Conservation (phyloP, 2,888 invertebrate species). For the Hartigia nigra region DNA sequence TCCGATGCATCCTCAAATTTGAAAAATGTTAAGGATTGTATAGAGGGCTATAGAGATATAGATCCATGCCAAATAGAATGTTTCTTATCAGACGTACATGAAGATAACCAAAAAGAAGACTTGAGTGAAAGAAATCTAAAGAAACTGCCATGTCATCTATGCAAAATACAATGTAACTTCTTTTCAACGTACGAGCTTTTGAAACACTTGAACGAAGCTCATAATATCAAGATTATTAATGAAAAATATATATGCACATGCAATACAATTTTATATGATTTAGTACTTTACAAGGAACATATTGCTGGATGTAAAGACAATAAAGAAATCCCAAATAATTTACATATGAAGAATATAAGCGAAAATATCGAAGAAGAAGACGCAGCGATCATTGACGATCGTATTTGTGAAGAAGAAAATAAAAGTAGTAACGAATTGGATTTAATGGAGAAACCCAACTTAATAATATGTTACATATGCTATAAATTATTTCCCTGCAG, state of each 20-base stretch:
- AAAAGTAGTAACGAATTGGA: background rate
- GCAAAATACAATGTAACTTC: slow-evolving; percentile 7
- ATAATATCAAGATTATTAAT: slow-evolving; percentile 15
- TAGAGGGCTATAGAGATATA: slow-evolving; percentile 13
- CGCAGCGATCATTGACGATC: background rate
- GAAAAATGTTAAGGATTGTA: background rate
- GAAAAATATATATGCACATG: slow-evolving; percentile 11
- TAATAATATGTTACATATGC: slow-evolving; percentile 17
- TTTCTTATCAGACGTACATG: slow-evolving; percentile 12
- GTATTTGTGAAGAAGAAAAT: background rate
- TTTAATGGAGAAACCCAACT: background rate
- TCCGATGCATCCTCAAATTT: background rate
- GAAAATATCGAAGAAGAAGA: background rate
- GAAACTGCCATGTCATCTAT: slow-evolving; percentile 14
- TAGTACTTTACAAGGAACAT: slow-evolving; percentile 6
- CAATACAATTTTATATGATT: slow-evolving; percentile 7
- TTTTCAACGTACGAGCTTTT: slow-evolving; percentile 13
- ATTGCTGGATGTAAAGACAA: background rate
- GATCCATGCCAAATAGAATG: slow-evolving; percentile 19
- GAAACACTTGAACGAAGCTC: slow-evolving; percentile 9
- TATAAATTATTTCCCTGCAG: slow-evolving; percentile 5
- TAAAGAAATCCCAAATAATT: background rate
- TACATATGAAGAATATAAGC: background rate
- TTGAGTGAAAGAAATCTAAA: background rate
- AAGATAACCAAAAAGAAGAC: slow-evolving; percentile 5